Base-by-base conservation (phyloP, 2,113 vertebrate genomes). In the Toxotes chatareus region DNA sequence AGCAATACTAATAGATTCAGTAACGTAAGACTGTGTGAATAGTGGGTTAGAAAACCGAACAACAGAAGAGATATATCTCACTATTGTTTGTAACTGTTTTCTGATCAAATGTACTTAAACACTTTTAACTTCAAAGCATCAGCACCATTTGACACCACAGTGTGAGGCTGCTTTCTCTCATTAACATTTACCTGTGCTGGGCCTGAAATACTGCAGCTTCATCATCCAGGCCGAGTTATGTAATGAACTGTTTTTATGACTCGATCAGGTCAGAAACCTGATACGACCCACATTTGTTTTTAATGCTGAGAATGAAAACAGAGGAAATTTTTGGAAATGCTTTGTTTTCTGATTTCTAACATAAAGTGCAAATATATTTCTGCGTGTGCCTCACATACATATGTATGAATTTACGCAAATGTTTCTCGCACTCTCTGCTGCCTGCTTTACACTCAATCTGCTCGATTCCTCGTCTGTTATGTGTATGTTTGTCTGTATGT, bases 211-310 rank as follows among this genome's bases (percentile, higher is more conserved):
- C 21, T 57, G 19, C 12, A 19, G 59, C 64, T 49, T 77, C 40
- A 64, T 66, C 63, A 73, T 40, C n/a, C 32, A 47, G 42, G 17
- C 46, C 31, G 3, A 51, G 7, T 47, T 38, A 46, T 31, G 44
- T 66, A 76, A 79, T 62, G 53, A 67, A 67, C 60, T 27, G 23
- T 38, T 66, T 67, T 44, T 34, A 61, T 44, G 62, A 59, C 61
- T 16, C 13, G 14, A 55, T 55, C 38, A 11, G 23, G 71, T 34
- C 31, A n/a, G 56, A 53, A 67, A 62, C 73, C 19, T 53, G 0
- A 55, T 31, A 32, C 66, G 32, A 66, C 32, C 32, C 17, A n/a
- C 27, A 14, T 27, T 27, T 27, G 1, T 27, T 3, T 27, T 17
- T 13, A 3, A 17, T 61, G 59, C 16, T 12, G 44, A 38, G 4